These are phyloP conservation scores for Polymixis flavicincta DNA, from an alignment of 2,888 invertebrate species.

Conservation along the genomic window DNA sequence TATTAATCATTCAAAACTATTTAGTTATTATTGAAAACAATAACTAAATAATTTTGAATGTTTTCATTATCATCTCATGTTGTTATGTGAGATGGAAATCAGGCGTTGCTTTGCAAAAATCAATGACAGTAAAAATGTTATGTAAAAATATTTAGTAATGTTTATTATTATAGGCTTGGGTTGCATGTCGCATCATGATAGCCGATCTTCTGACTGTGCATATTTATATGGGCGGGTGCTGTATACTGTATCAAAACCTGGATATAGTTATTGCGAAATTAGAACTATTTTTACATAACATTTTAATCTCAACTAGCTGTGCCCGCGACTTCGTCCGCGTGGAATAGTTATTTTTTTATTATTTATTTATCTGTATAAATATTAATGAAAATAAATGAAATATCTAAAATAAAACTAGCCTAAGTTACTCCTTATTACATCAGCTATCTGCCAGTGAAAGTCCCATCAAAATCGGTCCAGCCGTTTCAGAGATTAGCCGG, in stretches of 20 bases:
- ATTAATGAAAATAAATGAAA: too few species aligned
- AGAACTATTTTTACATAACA: too few species aligned
- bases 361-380: too few species aligned
- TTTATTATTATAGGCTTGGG: not conserved
- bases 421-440: too few species aligned
- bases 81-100: not conserved
- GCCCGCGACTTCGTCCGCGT: too few species aligned
- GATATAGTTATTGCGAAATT: not conserved
- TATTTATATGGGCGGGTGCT: not conserved
- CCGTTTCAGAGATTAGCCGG: too few species aligned
- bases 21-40: too few species aligned
- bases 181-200: not conserved
- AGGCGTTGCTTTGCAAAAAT: not conserved
- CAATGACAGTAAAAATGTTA: not conserved
- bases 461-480: too few species aligned
- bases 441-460: too few species aligned
- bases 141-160: not conserved
- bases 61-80: not conserved
- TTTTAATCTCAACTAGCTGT: not conserved
- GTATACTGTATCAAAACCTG: not conserved
- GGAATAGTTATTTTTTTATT: too few species aligned
- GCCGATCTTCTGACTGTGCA: not conserved
- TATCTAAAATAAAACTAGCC: too few species aligned
- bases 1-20: not conserved
- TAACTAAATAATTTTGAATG: too few species aligned